Conservation (phyloP, 2,113 vertebrate genomes). For the Panurus biarmicus region DNA sequence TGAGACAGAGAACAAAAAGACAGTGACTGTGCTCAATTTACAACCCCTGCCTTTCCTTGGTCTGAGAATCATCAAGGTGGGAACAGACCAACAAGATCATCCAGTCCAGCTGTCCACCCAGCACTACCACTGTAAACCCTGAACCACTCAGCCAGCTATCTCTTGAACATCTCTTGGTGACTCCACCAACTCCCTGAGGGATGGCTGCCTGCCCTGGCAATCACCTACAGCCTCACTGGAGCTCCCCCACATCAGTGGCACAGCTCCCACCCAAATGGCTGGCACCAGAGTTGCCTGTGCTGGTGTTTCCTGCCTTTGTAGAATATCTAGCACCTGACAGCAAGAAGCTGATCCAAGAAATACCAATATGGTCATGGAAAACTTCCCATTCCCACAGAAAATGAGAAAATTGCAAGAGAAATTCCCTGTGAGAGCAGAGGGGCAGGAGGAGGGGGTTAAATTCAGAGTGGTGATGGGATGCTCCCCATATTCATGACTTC, state of each 20-base stretch:
- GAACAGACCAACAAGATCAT: background rate
- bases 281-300: background rate
- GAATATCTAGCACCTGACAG: fast-evolving
- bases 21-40: fast-evolving
- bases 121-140: background rate
- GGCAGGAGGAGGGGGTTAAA: background rate
- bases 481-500: background rate
- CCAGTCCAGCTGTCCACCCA: background rate
- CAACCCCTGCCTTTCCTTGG: background rate
- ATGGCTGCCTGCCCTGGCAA: fast-evolving
- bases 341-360: background rate
- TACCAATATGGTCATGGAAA: background rate
- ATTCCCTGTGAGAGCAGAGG: background rate
- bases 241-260: fast-evolving
- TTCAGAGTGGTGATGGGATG: background rate
- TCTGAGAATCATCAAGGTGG: background rate
- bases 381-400: background rate
- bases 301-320: background rate
- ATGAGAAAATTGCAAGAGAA: background rate
- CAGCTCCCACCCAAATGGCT: background rate
- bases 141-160: background rate
- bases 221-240: fast-evolving
- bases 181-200: background rate
- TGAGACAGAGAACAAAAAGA: background rate
- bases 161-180: background rate